Conservation (phyloP, 2,113 vertebrate genomes). For the Cricetomys ansorgei region DNA sequence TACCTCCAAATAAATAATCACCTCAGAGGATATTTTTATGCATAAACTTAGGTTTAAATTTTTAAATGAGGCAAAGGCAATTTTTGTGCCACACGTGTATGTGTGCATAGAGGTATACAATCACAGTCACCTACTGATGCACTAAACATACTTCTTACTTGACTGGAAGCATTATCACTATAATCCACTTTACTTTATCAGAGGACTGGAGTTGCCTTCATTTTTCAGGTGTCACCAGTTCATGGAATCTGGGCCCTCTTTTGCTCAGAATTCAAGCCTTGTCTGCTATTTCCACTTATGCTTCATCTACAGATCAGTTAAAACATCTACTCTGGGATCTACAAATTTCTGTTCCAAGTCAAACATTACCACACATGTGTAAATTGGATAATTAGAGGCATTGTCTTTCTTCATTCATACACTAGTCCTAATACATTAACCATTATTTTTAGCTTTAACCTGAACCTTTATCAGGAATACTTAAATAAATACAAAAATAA, state of each 20-base stretch:
- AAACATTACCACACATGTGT: neutral
- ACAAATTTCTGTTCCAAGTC: neutral
- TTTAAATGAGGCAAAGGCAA: neutral
- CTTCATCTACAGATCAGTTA: neutral
- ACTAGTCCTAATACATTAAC: neutral
- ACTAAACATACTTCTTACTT: neutral
- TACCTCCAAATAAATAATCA: neutral
- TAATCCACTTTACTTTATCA: neutral
- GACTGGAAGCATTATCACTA: neutral
- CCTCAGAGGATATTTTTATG: neutral
- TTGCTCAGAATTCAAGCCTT: neutral
- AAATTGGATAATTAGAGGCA: neutral
- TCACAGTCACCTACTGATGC: neutral
- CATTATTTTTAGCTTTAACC: neutral
- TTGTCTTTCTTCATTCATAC: neutral
- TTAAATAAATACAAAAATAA: neutral
- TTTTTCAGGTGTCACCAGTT: neutral
- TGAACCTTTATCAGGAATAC: neutral
- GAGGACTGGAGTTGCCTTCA: neutral
- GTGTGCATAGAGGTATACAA: rapidly evolving
- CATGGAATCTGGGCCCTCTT: neutral
- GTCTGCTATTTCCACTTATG: neutral
- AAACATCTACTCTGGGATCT: neutral
- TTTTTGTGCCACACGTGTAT: neutral
- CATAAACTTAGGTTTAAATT: neutral